Base-by-base conservation (phyloP, 1,140 invertebrate species). In the Rhyzopertha dominica region DNA sequence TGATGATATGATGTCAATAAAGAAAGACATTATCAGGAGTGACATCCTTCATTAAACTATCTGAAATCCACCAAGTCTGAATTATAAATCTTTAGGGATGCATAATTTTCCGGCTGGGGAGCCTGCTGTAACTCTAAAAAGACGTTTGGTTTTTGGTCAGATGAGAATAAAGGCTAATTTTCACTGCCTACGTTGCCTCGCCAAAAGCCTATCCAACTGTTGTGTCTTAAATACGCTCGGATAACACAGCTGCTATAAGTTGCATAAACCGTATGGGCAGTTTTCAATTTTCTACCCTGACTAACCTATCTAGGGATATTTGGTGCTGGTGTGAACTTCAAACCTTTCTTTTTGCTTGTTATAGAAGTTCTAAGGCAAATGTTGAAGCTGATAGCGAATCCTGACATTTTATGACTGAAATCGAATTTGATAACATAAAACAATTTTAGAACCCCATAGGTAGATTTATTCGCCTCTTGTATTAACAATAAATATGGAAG, bases 231-330 rank as follows among this genome's bases (percentile, higher is more conserved):
- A n/a, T n/a, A n/a, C n/a, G n/a, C n/a, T n/a, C n/a, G n/a, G n/a
- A n/a, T n/a, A n/a, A n/a, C n/a, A n/a, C n/a, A n/a, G n/a, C n/a
- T n/a, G n/a, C n/a, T n/a, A n/a, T n/a, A n/a, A n/a, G n/a, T n/a
- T n/a, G n/a, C n/a, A n/a, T n/a, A n/a, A n/a, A n/a, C n/a, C n/a
- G 47, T 31, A 58, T 61, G 56, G 57, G 56, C 1, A 49, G 60
- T 14, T 43, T 51, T 20, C 19, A 52, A 39, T 55, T 40, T 38
- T 19, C 30, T 29, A 29, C 51, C 18, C 46, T 58, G 26, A 53
- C 40, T 35, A 14, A 42, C 9, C 3, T 62, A 5, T 2, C 54
- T n/a, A 43, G 35, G 28, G 8, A 52, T 25, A 44, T 65, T 26
- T 60, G 55, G 57, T 19, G 51, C 16, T 61, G 54, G 51, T 63